Evolutionary conservation across 2,113 vertebrate species (phyloP).

Genomic region (Leucopsar rothschildi): DNA sequence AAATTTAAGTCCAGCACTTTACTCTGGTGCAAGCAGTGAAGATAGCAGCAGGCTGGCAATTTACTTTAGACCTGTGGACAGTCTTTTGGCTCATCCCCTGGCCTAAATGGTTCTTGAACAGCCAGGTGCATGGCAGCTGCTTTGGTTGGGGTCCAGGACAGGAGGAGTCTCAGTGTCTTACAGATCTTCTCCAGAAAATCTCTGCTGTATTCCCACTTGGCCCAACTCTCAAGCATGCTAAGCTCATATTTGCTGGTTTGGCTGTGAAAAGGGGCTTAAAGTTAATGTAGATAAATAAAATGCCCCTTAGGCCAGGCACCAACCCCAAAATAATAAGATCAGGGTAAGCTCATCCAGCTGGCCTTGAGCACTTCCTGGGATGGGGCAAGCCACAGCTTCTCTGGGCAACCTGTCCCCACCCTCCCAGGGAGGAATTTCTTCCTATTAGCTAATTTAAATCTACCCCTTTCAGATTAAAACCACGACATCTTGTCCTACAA

Average conservation of each 20-base stretch:
- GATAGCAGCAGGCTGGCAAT: not conserved
- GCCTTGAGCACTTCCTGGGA: not conserved
- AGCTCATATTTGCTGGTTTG: not conserved
- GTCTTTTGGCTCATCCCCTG: not conserved
- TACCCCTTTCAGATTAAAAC: not conserved
- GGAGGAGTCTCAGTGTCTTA: not conserved
- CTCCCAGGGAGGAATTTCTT: not conserved
- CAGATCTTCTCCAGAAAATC: not conserved
- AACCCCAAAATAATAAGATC: not conserved
- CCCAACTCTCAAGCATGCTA: not conserved
- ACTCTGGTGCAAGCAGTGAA: not conserved
- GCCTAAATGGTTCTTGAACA: not conserved
- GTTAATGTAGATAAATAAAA: not conserved
- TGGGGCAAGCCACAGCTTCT: rapidly evolving
- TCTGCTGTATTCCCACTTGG: not conserved
- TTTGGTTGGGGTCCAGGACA: not conserved
- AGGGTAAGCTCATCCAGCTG: not conserved
- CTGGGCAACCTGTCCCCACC: not conserved
- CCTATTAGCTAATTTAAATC: not conserved
- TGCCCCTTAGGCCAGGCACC: rapidly evolving
- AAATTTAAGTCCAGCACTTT: not conserved
- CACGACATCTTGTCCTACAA: not conserved
- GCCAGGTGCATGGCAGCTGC: not conserved
- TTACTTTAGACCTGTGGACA: not conserved
- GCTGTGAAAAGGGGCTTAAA: not conserved